Evolutionary conservation across 2,888 invertebrate genomes (phyloP).

Genomic region (Lasioglossum calceatum): DNA sequence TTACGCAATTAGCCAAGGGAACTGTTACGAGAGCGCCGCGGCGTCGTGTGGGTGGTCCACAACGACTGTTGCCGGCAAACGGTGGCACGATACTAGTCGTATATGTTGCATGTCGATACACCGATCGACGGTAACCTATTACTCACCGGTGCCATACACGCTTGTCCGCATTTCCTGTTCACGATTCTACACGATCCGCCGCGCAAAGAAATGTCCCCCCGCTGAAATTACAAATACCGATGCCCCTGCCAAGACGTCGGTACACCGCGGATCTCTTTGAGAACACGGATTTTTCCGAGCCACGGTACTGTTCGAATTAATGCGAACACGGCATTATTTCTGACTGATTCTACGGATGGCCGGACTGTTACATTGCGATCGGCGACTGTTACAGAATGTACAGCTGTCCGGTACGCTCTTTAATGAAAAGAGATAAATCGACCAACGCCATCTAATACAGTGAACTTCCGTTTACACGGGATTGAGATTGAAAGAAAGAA

Average conservation of each 20-base stretch:
- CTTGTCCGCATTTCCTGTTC: conserved; percentile 44
- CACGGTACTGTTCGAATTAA: conserved; percentile 2
- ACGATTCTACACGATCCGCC: conserved; percentile 16
- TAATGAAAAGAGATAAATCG: too few relatives aligned
- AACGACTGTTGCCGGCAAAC: conserved; percentile 48
- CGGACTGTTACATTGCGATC: neutral
- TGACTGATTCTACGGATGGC: neutral
- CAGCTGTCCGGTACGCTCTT: neutral
- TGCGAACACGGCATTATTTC: neutral
- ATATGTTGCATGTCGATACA: conserved; percentile 63
- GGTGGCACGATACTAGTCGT: conserved; percentile 65
- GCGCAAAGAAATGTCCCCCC: conserved; percentile 9
- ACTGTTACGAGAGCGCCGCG: conserved; percentile 52
- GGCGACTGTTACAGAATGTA: neutral
- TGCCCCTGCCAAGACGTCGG: neutral
- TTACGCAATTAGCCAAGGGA: conserved; percentile 67
- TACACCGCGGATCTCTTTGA: neutral
- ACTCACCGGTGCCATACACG: conserved; percentile 57
- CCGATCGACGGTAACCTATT: conserved; percentile 61
- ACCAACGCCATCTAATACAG: too few relatives aligned
- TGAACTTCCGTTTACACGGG: too few relatives aligned
- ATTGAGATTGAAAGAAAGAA: too few relatives aligned
- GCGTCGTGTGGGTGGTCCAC: conserved; percentile 63
- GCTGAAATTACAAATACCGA: conserved; percentile 1
- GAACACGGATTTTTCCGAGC: neutral